Evolutionary conservation across 2,113 vertebrate genomes (phyloP).

Genomic region (Beaufortia kweichowensis): DNA sequence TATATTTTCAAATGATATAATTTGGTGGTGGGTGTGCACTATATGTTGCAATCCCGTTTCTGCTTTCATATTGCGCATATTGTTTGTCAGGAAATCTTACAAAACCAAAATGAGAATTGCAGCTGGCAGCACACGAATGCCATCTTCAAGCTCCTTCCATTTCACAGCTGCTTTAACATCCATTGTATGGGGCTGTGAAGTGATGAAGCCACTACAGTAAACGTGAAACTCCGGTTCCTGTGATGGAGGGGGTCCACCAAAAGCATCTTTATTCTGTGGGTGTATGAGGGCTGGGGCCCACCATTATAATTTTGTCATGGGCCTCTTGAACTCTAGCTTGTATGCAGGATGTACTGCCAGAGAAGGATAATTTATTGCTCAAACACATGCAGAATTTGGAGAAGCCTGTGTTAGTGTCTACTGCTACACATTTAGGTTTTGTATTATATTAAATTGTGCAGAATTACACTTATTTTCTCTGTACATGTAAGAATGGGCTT

Average conservation of each 20-base stretch:
- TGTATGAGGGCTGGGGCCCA: no score
- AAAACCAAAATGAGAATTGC: conserved; percentile 36
- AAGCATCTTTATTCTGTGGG: no score
- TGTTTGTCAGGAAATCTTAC: background rate
- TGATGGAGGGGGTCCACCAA: no score
- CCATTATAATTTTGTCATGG: no score
- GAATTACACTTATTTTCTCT: no score
- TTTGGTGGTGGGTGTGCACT: background rate
- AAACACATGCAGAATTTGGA: background rate
- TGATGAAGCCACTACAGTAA: background rate
- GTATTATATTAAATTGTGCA: background rate
- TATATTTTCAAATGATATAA: conserved; percentile 6
- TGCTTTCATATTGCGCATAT: background rate
- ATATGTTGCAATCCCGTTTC: background rate
- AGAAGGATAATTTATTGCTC: background rate
- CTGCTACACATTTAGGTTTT: background rate
- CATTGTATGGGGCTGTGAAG: background rate
- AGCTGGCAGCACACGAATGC: conserved; percentile 41
- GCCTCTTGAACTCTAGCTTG: no score
- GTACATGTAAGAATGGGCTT: no score
- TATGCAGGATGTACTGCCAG: background rate
- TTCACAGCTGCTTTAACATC: conserved; percentile 20
- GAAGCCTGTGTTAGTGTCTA: background rate
- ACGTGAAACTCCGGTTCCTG: background rate
- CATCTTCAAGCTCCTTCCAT: conserved; percentile 18